These are phyloP conservation scores for Tethea ocularis DNA, from an alignment of 2,888 invertebrate species.

Conservation along the genomic window DNA sequence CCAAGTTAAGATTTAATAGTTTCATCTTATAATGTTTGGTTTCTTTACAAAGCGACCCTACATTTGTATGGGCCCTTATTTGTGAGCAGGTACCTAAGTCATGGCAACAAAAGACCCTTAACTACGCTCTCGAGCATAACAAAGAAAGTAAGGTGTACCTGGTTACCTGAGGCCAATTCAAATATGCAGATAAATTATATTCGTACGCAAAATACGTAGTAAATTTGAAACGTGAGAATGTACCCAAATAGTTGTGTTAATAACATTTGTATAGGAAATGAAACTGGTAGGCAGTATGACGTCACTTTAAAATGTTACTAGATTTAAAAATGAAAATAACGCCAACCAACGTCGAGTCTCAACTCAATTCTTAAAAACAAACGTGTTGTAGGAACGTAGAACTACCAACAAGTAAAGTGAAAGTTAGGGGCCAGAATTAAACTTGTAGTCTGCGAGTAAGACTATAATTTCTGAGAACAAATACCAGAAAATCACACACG, in stretches of 20 bases:
- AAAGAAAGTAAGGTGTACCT: constrained; percentile 37
- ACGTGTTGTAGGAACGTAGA: neutral
- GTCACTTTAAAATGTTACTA: neutral
- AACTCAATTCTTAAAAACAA: no score
- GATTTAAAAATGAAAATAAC: no score
- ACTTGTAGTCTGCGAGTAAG: neutral
- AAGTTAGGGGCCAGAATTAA: neutral
- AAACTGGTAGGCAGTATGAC: neutral
- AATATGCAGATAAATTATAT: constrained; percentile 31
- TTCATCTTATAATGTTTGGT: constrained; percentile 23
- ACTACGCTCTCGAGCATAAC: constrained; percentile 29
- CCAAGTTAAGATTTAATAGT: constrained; percentile 4
- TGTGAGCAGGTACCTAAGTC: constrained; percentile 32
- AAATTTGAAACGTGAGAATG: neutral
- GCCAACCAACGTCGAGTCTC: neutral
- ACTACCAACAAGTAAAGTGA: neutral
- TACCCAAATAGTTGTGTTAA: neutral
- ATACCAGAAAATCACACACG: constrained; percentile 6
- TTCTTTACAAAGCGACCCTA: constrained; percentile 28
- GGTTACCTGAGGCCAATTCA: constrained; percentile 37
- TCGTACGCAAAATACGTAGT: constrained; percentile 12
- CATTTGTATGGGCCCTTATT: constrained; percentile 31
- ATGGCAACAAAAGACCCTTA: constrained; percentile 30
- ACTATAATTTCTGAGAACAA: neutral
- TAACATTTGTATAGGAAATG: neutral